phyloP scores from a whole-genome alignment of 2,797 vertebrate species.

The Poeciliopsis presidionis region DNA sequence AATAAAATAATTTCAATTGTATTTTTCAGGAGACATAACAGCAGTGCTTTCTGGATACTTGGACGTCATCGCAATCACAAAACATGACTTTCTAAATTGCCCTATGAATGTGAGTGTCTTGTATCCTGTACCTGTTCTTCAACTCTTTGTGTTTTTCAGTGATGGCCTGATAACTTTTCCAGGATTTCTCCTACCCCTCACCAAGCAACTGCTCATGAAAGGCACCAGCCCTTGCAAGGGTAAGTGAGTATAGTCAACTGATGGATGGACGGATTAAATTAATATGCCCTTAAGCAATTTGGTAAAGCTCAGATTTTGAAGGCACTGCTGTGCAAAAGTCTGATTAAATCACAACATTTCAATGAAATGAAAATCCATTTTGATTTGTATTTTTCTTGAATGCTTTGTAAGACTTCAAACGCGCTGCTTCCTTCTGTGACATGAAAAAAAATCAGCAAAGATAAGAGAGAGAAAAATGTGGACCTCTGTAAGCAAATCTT shows the following conservation, averaged over 20 bases:
- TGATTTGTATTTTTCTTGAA: background rate
- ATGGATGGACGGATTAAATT: background rate
- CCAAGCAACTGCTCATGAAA: background rate
- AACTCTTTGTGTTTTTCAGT: background rate
- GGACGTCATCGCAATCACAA: background rate
- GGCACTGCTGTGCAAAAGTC: background rate
- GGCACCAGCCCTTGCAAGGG: background rate
- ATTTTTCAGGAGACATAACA: background rate
- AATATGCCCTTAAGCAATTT: background rate
- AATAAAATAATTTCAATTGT: background rate
- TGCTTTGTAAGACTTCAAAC: background rate
- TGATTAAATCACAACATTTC: background rate
- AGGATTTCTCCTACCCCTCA: background rate
- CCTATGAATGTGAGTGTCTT: background rate
- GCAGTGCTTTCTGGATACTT: background rate
- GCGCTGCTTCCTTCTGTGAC: background rate
- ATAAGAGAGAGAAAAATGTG: background rate
- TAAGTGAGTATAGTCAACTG: background rate
- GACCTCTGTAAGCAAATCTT: background rate
- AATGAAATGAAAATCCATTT: background rate
- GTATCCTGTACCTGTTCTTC: background rate
- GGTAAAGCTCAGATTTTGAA: background rate
- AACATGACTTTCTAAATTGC: background rate
- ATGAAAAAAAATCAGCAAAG: background rate
- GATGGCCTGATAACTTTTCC: background rate